These are phyloP conservation scores for Plagodis pulveraria DNA, from an alignment of 2,888 invertebrate genomes.

Conservation along the genomic window DNA sequence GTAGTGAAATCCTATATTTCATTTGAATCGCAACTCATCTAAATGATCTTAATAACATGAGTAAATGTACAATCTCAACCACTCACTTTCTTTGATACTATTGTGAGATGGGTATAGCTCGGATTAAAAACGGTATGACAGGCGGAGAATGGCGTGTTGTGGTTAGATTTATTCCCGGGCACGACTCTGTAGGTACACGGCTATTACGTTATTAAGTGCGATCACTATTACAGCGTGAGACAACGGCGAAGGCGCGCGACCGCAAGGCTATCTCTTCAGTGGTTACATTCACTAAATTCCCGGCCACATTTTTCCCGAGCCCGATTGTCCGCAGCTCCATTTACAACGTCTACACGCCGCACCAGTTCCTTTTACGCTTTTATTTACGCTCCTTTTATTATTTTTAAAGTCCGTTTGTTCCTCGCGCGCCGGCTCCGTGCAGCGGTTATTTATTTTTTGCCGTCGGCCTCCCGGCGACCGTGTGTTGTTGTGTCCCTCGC, in stretches of 20 bases:
- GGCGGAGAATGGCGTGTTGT: constrained; percentile 36
- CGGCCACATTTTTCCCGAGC: constrained; percentile 79
- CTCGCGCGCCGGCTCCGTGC: constrained; percentile 81
- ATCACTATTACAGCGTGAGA: constrained; percentile 65
- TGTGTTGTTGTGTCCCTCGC: constrained; percentile 83
- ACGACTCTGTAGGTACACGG: constrained; percentile 44
- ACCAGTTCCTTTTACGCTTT: constrained; percentile 84
- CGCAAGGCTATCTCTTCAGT: constrained; percentile 64
- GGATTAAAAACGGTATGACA: constrained; percentile 29
- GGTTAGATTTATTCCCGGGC: constrained; percentile 57
- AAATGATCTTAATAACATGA: too few relatives aligned
- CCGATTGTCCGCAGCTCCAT: constrained; percentile 83
- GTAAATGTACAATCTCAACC: too few relatives aligned
- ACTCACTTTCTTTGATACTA: too few relatives aligned
- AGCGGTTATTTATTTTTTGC: constrained; percentile 83
- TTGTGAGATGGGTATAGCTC: constrained; percentile 17
- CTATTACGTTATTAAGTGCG: constrained; percentile 74
- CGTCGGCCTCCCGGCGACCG: constrained; percentile 83
- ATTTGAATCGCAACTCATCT: constrained; percentile 10
- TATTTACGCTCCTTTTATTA: constrained; percentile 85
- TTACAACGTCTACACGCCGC: constrained; percentile 84
- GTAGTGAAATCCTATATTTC: constrained; percentile 24
- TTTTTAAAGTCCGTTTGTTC: constrained; percentile 84
- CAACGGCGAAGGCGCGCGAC: constrained; percentile 61
- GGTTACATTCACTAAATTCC: constrained; percentile 82